Percentiles rank a stretch among this genome's conserved stretches.
Evolutionary conservation across 2,797 vertebrate species (phyloP).

Genomic region (Microctenopoma lineatum): DNA sequence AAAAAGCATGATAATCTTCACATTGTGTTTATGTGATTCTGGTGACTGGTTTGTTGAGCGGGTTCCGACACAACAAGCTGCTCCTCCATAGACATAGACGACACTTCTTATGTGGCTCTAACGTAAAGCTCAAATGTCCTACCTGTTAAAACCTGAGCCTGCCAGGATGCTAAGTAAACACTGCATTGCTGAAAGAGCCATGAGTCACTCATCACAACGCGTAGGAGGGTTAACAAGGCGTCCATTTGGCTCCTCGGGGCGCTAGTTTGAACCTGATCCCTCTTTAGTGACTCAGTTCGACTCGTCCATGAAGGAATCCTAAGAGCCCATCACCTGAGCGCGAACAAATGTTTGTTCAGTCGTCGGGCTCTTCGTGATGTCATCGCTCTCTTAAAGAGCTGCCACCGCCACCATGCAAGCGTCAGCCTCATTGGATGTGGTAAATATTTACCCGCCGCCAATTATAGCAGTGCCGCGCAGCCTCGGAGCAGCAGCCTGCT

Average conservation of each 20-base stretch:
- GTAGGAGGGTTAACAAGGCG: constrained; percentile 43
- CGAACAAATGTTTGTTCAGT: constrained; percentile 63
- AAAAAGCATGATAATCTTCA: background rate
- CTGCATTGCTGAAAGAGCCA: constrained; percentile 25
- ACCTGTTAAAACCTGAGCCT: constrained; percentile 55
- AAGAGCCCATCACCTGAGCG: constrained; percentile 53
- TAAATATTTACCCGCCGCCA: constrained; percentile 71
- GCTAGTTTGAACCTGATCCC: constrained; percentile 51
- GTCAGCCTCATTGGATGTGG: constrained; percentile 38
- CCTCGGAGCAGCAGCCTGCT: constrained; percentile 50
- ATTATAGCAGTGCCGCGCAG: constrained; percentile 53
- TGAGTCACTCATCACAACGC: constrained; percentile 51
- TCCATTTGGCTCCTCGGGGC: constrained; percentile 49
- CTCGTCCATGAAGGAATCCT: constrained; percentile 52
- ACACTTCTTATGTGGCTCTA: constrained; percentile 33
- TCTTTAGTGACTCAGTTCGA: constrained; percentile 35
- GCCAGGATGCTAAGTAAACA: constrained; percentile 59
- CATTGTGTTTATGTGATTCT: background rate
- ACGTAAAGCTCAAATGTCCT: constrained; percentile 36
- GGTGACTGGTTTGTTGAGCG: background rate
- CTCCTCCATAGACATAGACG: constrained; percentile 20
- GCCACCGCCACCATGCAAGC: constrained; percentile 15
- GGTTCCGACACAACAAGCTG: background rate
- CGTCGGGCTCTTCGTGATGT: constrained; percentile 46
- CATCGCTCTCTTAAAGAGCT: constrained; percentile 31